Base-by-base conservation (phyloP, 2,797 vertebrate genomes). In the Phylloscopus collybita region DNA sequence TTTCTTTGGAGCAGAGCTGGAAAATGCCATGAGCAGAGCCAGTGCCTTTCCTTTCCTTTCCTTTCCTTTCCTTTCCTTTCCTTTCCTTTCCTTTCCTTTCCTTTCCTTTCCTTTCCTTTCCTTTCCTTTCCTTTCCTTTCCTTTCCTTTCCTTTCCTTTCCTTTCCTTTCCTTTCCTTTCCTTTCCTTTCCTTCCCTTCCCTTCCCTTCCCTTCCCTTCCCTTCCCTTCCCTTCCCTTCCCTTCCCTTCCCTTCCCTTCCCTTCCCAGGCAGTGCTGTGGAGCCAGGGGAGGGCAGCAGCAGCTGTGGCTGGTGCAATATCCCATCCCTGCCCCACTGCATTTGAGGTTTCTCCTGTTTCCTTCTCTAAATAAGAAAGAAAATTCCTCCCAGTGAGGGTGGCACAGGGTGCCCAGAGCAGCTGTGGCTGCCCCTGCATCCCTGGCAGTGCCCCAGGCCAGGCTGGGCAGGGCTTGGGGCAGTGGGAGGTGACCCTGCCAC, bases 381-480 rank as follows among this genome's bases (percentile, higher is more conserved):
- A 34, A 34, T 17, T 23, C 30, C 30, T 65, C 44, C 21, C 36
- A 20, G 25, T 0, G 8, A 56, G 30, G 50, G 19, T 42, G 42
- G 49, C 81, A 65, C 60, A 27, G 27, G 32, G 7, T 45, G 22
- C 40, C 27, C 80, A 45, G 40, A 45, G 57, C 0, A 74, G 30
- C 80, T 49, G 50, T 2, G 60, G 60, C 34, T 65, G 34, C 20
- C 42, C 69, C 70, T 32, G 50, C 20, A 10, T 23, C 34, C 59
- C 69, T 60, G 54, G 42, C 0, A 40, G 34, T 20, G 42, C 0
- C 57, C 57, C 3, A 27, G 57, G 40, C 34, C 42, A 25, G 51
- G 51, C 1, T 54, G 49, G 40, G 19, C 1, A 1, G 49, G 19
- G 59, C 6, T 32, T 23, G 50, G 80, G 30, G 2, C 0, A 30